Evolutionary conservation across 2,888 invertebrate species (phyloP), one percentile per base, ranked within the genome.

Genomic region (Thecocarcelia acutangulata): DNA sequence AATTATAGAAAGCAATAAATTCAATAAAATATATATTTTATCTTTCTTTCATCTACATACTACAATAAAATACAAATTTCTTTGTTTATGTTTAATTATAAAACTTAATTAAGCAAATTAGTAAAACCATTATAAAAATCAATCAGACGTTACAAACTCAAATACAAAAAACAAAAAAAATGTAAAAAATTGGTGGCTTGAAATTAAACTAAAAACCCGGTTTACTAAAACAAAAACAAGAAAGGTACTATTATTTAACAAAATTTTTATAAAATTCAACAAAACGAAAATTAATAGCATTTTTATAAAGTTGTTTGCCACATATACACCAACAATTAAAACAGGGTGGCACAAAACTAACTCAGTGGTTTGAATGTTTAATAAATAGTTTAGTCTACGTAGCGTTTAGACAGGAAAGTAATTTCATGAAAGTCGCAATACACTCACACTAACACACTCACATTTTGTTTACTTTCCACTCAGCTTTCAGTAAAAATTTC

Each of bases 101-200:
- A 78, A 70, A 64, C 24, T 66, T 74, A 82, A 78, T 78, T 78
- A 77, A 42, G 48, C 52, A 69, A 77, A 81, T 82, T 82, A 82
- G 74, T 77, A 50, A 59, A 78, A 59, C 50, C 50, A 59, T 69
- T 78, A 74, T 73, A 81, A 78, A 78, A 82, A 17, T 82, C 74
- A 82, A 66, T 78, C 77, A 78, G 74, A 70, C 74, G 69, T 78
- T 73, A 21, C 58, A 59, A 52, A n/a, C 56, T 19, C 19, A 37
- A 5, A 46, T 6, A 24, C n/a, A 17, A 12, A 21, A 75, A 52
- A 9, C 24, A 13, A n/a, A 24, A 8, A 21, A 21, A n/a, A 17
- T 21, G 11, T 44, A 19, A 48, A 66, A 64, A 75, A 15, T 66
- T 75, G 54, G 70, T 75, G 80, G 80, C 80, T 66, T 12, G 40